A percentile compares a stretch with the other conserved stretches of the same genome.
phyloP scores from a whole-genome alignment of 2,888 invertebrate species.

The Lamproptera curius region DNA sequence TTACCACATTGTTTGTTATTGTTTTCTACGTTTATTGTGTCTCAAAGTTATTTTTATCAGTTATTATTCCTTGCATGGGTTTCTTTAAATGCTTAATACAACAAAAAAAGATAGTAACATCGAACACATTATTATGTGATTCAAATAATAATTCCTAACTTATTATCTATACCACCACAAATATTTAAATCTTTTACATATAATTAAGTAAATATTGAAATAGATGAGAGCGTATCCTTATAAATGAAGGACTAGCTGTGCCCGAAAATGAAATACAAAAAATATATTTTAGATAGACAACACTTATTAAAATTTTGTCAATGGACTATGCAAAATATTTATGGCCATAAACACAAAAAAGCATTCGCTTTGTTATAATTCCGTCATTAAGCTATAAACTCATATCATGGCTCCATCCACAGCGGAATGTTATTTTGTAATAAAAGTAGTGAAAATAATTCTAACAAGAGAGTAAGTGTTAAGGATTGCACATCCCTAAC shows the following conservation, averaged over 20 bases:
- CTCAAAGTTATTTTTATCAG: constrained; percentile 55
- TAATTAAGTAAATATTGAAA: neutral
- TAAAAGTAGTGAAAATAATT: constrained; percentile 1
- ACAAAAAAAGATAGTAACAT: constrained; percentile 7
- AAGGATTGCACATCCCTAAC: constrained; percentile 23
- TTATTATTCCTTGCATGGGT: constrained; percentile 37
- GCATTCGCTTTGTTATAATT: constrained; percentile 23
- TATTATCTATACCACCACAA: constrained; percentile 20
- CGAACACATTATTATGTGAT: constrained; percentile 2
- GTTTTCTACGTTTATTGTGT: constrained; percentile 37
- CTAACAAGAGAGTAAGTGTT: neutral
- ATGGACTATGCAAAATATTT: neutral
- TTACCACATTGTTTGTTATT: constrained; percentile 36
- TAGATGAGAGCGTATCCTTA: neutral
- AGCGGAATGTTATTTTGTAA: constrained; percentile 31
- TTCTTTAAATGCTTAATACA: constrained; percentile 17
- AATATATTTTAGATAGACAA: neutral
- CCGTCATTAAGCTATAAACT: constrained; percentile 36
- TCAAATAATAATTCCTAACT: constrained; percentile 8
- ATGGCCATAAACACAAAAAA: constrained; percentile 1
- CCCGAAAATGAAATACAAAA: no score
- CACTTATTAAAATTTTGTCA: neutral
- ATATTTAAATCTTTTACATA: constrained; percentile 2
- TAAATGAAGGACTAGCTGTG: no score
- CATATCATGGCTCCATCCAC: constrained; percentile 72